phyloP scores from a whole-genome alignment of 2,113 vertebrate species.

The Cyprinodon tularosa region DNA sequence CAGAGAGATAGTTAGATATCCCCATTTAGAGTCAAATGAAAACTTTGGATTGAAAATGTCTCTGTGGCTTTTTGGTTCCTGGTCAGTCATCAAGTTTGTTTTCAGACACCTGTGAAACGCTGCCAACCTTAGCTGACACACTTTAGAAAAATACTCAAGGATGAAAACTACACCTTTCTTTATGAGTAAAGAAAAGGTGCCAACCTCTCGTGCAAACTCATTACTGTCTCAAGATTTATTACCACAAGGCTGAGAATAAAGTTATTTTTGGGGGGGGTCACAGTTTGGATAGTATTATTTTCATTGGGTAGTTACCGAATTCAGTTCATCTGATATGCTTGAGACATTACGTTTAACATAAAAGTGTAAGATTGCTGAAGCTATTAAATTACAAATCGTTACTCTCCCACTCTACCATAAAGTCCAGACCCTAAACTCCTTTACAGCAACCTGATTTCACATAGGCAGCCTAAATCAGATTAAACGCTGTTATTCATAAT shows the following conservation, averaged over 20 bases:
- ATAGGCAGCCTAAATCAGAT: neutral
- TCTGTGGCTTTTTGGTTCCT: constrained; percentile 42
- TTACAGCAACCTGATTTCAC: neutral
- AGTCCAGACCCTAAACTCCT: neutral
- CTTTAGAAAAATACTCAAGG: constrained; percentile 1
- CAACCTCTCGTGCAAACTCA: neutral
- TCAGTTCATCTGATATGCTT: neutral
- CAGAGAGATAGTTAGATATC: constrained; percentile 12
- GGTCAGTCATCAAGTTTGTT: constrained; percentile 32
- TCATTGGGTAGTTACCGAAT: neutral
- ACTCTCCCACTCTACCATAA: neutral
- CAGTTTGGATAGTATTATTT: neutral
- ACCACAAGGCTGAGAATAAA: neutral
- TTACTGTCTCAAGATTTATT: constrained; percentile 1
- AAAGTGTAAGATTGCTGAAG: neutral
- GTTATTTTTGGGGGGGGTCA: neutral
- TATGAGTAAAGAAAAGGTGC: constrained; percentile 1
- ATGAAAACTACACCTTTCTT: constrained; percentile 9
- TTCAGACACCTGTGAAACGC: constrained; percentile 21
- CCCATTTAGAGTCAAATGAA: constrained; percentile 12
- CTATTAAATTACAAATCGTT: neutral
- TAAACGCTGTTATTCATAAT: neutral
- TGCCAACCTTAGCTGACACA: neutral
- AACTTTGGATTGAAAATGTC: constrained; percentile 18
- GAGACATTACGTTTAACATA: neutral